These are phyloP conservation scores for Melieria crassipennis DNA, from an alignment of 2,888 invertebrate species.

Conservation along the genomic window DNA sequence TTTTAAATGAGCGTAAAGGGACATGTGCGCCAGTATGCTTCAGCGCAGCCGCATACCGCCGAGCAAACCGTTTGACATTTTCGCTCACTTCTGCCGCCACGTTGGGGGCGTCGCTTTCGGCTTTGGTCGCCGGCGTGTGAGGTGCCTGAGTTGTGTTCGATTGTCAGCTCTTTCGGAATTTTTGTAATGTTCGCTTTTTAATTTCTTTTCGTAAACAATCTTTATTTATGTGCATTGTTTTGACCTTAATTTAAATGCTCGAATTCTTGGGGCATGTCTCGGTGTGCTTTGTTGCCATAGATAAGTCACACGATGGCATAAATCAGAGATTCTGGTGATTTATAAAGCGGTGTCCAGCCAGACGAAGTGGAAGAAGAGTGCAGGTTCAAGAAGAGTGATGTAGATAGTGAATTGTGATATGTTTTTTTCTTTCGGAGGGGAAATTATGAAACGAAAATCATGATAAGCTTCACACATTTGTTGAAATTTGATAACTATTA, in stretches of 20 bases:
- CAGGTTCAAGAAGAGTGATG: too few species aligned
- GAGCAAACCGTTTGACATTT: slow-evolving; percentile 23
- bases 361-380: too few species aligned
- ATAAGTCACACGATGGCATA: neutral
- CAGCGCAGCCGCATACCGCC: neutral
- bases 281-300: neutral
- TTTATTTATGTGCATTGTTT: slow-evolving; percentile 29
- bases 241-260: slow-evolving; percentile 29
- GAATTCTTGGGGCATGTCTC: neutral
- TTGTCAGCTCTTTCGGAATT: slow-evolving; percentile 11
- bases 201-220: slow-evolving; percentile 27
- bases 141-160: slow-evolving; percentile 11
- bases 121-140: too few species aligned
- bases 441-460: too few species aligned
- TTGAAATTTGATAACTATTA: too few species aligned
- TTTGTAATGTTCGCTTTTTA: slow-evolving; percentile 18
- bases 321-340: too few species aligned
- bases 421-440: too few species aligned
- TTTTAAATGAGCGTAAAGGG: slow-evolving; percentile 62
- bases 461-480: too few species aligned
- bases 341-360: too few species aligned
- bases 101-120: too few species aligned
- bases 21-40: slow-evolving; percentile 21
- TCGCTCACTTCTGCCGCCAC: too few species aligned
- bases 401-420: too few species aligned